Percentiles rank a stretch among this genome's conserved stretches.
Conservation (phyloP, 2,113 vertebrate species). For the Indri indri region DNA sequence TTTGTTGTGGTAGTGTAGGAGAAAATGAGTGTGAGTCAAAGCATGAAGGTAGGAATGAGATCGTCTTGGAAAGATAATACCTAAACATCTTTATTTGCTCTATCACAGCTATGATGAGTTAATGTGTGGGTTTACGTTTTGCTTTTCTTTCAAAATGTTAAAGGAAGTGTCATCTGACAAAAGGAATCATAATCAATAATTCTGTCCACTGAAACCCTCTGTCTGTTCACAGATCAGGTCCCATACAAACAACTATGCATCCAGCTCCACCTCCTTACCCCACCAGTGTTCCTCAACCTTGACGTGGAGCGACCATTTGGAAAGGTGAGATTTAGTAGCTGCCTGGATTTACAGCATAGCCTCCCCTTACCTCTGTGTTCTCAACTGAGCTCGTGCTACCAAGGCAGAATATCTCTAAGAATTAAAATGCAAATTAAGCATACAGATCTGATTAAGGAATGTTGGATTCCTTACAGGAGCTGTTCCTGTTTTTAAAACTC, state of each 20-base stretch:
- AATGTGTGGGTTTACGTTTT: not conserved
- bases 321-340: constrained; percentile 66
- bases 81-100: not conserved
- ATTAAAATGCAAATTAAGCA: not conserved
- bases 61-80: not conserved
- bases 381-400: not conserved
- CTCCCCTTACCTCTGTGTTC: not conserved
- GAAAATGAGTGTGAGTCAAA: not conserved
- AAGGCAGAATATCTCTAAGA: not conserved
- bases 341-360: too few species aligned
- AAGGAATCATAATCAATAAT: not conserved
- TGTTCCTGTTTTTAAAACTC: not conserved
- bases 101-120: not conserved
- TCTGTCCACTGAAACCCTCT: constrained; percentile 55
- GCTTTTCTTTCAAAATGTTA: not conserved
- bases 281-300: constrained; percentile 56
- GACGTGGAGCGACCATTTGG: constrained; percentile 52
- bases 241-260: constrained; percentile 41
- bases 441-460: not conserved
- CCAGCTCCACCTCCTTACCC: constrained; percentile 53
- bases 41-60: not conserved
- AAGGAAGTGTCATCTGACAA: not conserved
- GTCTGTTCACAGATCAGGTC: constrained; percentile 68
- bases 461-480: not conserved
- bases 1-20: not conserved